phyloP scores from a whole-genome alignment of 2,888 invertebrate species.

The Iselma pallidipennis region DNA sequence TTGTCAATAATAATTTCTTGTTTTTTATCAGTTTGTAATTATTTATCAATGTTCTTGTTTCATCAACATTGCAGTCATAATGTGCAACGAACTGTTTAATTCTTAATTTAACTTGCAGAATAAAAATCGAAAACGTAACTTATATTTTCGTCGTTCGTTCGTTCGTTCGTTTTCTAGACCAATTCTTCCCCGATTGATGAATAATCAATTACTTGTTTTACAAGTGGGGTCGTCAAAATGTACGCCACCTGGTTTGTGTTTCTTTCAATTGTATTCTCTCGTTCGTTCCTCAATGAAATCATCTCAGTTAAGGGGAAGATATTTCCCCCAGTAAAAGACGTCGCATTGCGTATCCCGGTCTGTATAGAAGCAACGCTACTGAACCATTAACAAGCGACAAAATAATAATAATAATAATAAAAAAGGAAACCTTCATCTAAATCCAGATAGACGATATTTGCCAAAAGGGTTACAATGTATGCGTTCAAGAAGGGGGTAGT shows the following conservation, averaged over 20 bases:
- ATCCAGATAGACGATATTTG: constrained; percentile 16
- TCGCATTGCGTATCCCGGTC: constrained; percentile 1
- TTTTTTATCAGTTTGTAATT: constrained; percentile 26
- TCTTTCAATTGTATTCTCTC: constrained; percentile 49
- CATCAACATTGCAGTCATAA: constrained; percentile 45
- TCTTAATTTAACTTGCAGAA: constrained; percentile 53
- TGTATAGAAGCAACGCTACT: constrained; percentile 14
- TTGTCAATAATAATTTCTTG: background rate
- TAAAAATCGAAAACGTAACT: constrained; percentile 33
- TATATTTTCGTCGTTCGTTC: constrained; percentile 26
- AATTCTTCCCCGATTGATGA: constrained; percentile 56
- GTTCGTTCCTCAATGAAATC: constrained; percentile 49
- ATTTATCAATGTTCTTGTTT: constrained; percentile 38
- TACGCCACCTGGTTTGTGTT: constrained; percentile 55
- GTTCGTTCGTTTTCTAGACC: constrained; percentile 42
- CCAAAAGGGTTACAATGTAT: constrained; percentile 20
- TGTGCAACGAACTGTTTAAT: constrained; percentile 54
- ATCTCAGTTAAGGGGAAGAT: constrained; percentile 41
- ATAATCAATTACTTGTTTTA: constrained; percentile 58
- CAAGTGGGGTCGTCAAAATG: constrained; percentile 53
- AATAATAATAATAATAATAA: background rate
- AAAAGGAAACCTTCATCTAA: constrained; percentile 7
- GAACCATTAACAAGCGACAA: constrained; percentile 24
- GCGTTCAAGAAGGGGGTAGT: constrained; percentile 9
- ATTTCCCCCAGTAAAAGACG: constrained; percentile 29